phyloP scores from a whole-genome alignment of 2,113 vertebrate species.

The Hymenochirus boettgeri region DNA sequence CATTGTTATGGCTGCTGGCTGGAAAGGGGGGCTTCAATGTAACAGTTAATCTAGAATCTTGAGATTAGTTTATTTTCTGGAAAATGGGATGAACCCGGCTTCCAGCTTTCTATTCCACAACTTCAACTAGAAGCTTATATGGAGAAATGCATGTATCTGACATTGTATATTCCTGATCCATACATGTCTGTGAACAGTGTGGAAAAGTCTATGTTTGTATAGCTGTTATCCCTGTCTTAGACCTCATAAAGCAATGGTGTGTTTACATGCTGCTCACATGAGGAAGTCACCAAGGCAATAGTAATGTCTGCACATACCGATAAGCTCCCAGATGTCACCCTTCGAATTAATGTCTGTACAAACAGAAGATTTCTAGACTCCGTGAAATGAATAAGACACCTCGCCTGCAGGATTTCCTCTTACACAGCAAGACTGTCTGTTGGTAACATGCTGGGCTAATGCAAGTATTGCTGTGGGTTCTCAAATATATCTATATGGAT shows the following conservation, averaged over 20 bases:
- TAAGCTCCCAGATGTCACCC: neutral
- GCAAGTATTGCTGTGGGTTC: neutral
- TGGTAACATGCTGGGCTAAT: neutral
- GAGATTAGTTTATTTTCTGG: too few species aligned
- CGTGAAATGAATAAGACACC: neutral
- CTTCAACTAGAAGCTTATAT: too few species aligned
- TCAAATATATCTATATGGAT: neutral
- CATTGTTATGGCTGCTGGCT: too few species aligned
- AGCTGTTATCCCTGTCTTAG: neutral
- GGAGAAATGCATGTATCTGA: neutral
- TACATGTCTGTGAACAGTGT: neutral
- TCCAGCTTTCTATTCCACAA: too few species aligned
- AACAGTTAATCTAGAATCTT: too few species aligned
- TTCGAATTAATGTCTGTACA: neutral
- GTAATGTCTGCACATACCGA: neutral
- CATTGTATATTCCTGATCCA: neutral
- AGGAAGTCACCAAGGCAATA: neutral
- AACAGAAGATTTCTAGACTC: neutral
- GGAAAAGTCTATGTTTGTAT: neutral
- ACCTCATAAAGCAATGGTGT: neutral
- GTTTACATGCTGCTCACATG: neutral
- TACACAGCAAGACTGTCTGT: neutral
- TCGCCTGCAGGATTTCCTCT: neutral
- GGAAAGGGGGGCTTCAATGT: too few species aligned
- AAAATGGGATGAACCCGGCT: too few species aligned